Evolutionary conservation across 2,113 vertebrate genomes (phyloP), one percentile per base, ranked within the genome.

Genomic region (Dendropsophus ebraccatus): DNA sequence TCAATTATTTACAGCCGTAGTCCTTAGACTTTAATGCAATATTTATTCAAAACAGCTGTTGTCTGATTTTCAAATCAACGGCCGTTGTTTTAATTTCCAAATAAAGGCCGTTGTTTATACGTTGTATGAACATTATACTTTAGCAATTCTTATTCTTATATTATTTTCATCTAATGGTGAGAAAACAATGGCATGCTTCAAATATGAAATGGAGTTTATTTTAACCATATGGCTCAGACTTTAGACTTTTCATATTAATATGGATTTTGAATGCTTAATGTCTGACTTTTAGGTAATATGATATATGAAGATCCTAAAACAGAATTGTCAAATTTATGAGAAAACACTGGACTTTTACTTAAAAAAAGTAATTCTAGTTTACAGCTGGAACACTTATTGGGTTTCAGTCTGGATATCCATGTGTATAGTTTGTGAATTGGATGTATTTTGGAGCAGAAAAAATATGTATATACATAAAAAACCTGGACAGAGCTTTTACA

Each of bases 261-360:
- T 67, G 62, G 62, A 13, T 67, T 13, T 67, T 32, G 28, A 67
- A 67, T 67, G 62, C 25, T 28, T 4, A 62, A 13, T 67, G 62
- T 67, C 62, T 67, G 25, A 67, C 28, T 32, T 32, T 67, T 67
- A 67, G 5, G 62, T 67, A 67, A 67, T 14, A 32, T 32, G 62
- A 67, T 30, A 67, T 32, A 30, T 67, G 62, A 67, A 67, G 62
- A 67, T 67, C 5, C 28, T 67, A 13, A 62, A 62, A 67, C 62
- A 32, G 62, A 67, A 67, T 17, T 67, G 62, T 67, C 62, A 67
- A 67, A 67, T 67, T 32, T 67, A 67, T 67, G 62, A 67, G 28
- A 67, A 14, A 67, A 67, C 14, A 67, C 62, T 67, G 28, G 62
- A 67, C 25, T 32, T 67, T n/a, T 32, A 32, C 62, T 67, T 67